Percentiles rank a stretch among this genome's conserved stretches.
These are phyloP conservation scores for Clupea harengus DNA, from an alignment of 2,113 vertebrate species.

Conservation along the genomic window DNA sequence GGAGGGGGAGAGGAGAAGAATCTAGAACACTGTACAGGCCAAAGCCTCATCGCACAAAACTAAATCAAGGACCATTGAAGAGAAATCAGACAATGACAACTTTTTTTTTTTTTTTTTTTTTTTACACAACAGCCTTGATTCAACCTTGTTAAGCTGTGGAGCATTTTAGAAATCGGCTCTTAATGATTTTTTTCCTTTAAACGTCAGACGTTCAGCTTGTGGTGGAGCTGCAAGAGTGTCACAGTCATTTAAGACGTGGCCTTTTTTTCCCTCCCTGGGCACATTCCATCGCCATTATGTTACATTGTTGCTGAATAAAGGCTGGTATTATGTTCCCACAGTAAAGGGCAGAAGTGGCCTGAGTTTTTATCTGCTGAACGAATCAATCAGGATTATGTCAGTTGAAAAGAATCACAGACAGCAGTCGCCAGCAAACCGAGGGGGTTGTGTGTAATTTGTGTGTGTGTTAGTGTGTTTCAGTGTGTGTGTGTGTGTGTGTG, in stretches of 20 bases:
- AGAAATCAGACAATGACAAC: constrained; percentile 53
- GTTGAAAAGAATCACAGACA: constrained; percentile 97
- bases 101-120: constrained; percentile 19
- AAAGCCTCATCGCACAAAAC: constrained; percentile 42
- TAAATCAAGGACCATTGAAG: constrained; percentile 37
- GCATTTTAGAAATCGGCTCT: constrained; percentile 81
- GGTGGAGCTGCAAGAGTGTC: constrained; percentile 82
- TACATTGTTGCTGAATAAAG: constrained; percentile 99
- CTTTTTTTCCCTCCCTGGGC: constrained; percentile 63
- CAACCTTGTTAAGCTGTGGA: constrained; percentile 80
- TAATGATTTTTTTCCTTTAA: constrained; percentile 82
- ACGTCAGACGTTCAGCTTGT: constrained; percentile 83
- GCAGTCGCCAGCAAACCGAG: constrained; percentile 84
- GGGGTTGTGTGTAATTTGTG: constrained; percentile 64
- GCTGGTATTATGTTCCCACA: constrained; percentile 97
- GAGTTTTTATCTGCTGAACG: constrained; percentile 99
- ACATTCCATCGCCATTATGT: constrained; percentile 98
- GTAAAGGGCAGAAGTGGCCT: constrained; percentile 99
- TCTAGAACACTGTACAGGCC: constrained; percentile 26
- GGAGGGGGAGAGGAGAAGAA: constrained; percentile 31
- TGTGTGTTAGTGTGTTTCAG: constrained; percentile 18
- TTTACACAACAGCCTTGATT: constrained; percentile 67
- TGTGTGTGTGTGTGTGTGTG: constrained; percentile 33
- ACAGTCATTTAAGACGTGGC: constrained; percentile 91
- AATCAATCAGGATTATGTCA: constrained; percentile 99